Evolutionary conservation across 2,888 invertebrate species (phyloP).

Genomic region (Aphrophora alni): DNA sequence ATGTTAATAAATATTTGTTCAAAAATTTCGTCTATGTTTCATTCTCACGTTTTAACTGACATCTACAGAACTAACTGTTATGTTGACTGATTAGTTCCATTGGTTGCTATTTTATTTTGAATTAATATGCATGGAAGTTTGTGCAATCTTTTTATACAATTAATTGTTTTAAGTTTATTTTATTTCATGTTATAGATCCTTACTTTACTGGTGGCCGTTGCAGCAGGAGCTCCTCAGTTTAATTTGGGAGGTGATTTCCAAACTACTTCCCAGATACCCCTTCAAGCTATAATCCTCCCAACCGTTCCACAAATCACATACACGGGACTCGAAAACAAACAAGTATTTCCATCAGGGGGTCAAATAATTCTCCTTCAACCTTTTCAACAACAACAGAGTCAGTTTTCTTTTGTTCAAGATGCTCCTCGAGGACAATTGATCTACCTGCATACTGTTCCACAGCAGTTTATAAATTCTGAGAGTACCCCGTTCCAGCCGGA

Average conservation of each 20-base stretch:
- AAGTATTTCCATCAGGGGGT: neutral
- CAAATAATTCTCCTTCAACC: neutral
- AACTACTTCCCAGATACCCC: neutral
- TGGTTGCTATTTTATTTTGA: too few species aligned
- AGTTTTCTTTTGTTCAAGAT: neutral
- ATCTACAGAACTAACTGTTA: too few species aligned
- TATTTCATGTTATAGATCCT: neutral
- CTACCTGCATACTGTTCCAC: neutral
- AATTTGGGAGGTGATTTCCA: neutral
- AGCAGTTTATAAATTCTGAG: neutral
- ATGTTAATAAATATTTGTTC: too few species aligned
- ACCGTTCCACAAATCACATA: neutral
- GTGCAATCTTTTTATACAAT: too few species aligned
- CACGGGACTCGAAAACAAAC: neutral
- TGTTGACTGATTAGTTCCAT: too few species aligned
- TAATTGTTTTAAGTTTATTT: neutral
- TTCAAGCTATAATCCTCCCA: neutral
- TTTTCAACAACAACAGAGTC: neutral
- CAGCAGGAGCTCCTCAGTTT: neutral
- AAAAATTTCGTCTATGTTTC: too few species aligned
- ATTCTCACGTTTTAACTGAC: too few species aligned
- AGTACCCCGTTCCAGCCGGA: too few species aligned
- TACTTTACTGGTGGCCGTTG: neutral
- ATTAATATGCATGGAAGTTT: too few species aligned
- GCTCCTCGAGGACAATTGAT: neutral